Evolutionary conservation across 2,888 invertebrate species (phyloP).

Genomic region (Ceriagrion tenellum): DNA sequence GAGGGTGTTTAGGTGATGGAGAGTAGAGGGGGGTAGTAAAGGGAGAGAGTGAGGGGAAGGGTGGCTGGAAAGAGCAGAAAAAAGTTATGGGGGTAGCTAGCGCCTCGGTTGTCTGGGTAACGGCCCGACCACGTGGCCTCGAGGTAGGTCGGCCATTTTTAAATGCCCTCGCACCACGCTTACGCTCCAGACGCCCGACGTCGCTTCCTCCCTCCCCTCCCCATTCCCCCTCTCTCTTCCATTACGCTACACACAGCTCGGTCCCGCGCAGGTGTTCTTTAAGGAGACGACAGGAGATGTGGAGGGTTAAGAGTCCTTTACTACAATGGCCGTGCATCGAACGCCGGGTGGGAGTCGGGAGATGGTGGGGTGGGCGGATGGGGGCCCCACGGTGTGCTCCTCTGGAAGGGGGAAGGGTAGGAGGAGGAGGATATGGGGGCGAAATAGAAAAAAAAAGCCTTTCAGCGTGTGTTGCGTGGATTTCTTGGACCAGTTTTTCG

Average conservation of each 20-base stretch:
- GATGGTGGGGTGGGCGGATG: background rate
- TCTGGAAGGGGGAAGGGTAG: background rate
- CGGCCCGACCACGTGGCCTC: slow-evolving; percentile 64
- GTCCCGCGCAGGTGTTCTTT: slow-evolving; percentile 59
- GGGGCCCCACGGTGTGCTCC: no score
- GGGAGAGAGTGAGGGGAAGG: background rate
- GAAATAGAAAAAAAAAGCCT: background rate
- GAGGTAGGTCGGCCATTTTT: slow-evolving; percentile 55
- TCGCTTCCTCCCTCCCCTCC: background rate
- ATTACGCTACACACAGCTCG: slow-evolving; percentile 58
- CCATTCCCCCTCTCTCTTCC: slow-evolving; percentile 10
- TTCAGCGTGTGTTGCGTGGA: slow-evolving; percentile 45
- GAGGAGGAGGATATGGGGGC: background rate
- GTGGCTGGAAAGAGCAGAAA: no score
- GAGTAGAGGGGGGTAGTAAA: background rate
- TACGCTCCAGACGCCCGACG: slow-evolving; percentile 14
- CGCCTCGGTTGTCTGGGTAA: slow-evolving; percentile 34
- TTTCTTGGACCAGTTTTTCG: slow-evolving; percentile 61
- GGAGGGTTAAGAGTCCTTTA: slow-evolving; percentile 49
- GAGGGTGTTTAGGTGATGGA: background rate
- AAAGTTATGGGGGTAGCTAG: background rate
- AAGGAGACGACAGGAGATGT: slow-evolving; percentile 15
- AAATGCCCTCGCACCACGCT: slow-evolving; percentile 51
- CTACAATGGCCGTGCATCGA: slow-evolving; percentile 54
- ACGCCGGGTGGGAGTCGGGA: slow-evolving; percentile 48